These are phyloP conservation scores for Neoascia interrupta DNA, from an alignment of 2,888 invertebrate species.

Conservation along the genomic window DNA sequence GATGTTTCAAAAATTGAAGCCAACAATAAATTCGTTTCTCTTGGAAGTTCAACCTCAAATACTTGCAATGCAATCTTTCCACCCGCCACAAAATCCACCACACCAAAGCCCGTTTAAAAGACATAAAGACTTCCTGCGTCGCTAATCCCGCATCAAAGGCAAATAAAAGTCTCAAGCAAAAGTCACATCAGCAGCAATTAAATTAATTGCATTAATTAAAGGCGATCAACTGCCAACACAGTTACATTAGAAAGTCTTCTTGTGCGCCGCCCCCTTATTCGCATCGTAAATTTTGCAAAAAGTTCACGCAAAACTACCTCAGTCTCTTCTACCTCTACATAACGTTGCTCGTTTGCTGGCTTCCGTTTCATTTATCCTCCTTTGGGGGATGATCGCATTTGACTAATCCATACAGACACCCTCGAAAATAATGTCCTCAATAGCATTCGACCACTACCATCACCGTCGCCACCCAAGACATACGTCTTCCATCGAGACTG, in stretches of 20 bases:
- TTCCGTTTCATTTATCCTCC: slow-evolving; percentile 36
- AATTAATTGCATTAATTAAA: slow-evolving; percentile 64
- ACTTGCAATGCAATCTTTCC: too few species aligned
- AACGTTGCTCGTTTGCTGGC: slow-evolving; percentile 32
- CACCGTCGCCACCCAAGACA: slow-evolving; percentile 37
- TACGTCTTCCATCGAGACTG: slow-evolving; percentile 23
- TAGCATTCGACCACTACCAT: slow-evolving; percentile 12
- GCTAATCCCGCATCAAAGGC: too few species aligned
- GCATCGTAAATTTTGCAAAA: slow-evolving; percentile 27
- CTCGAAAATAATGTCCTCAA: slow-evolving; percentile 46
- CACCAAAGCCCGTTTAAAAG: too few species aligned
- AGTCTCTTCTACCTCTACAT: background rate
- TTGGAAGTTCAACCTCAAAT: too few species aligned
- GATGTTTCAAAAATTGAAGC: too few species aligned
- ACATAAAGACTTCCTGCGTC: too few species aligned
- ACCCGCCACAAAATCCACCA: too few species aligned
- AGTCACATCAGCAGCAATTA: slow-evolving; percentile 51
- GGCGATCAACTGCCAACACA: slow-evolving; percentile 45
- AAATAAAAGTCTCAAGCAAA: too few species aligned
- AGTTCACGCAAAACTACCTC: background rate
- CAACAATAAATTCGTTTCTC: too few species aligned
- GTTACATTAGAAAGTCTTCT: slow-evolving; percentile 22
- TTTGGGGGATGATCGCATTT: slow-evolving; percentile 61
- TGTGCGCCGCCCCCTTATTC: background rate
- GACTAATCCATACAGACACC: slow-evolving; percentile 58